Conservation (phyloP, 2,888 invertebrate genomes). For the Cosmopolites sordidus region DNA sequence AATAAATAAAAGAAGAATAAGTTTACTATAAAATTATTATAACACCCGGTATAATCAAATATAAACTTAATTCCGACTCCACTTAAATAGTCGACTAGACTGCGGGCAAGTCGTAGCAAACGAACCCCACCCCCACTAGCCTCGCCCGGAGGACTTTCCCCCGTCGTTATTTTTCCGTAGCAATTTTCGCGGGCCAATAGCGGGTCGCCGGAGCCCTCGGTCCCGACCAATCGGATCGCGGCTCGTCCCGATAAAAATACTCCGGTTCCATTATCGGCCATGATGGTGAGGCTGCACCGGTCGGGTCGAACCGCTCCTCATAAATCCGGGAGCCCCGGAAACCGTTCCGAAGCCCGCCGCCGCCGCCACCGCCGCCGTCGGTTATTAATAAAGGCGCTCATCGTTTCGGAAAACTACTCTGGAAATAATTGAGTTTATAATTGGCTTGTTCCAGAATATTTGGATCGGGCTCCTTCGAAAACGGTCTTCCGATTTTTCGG, state of each 20-base stretch:
- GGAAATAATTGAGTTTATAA: slow-evolving; percentile 29
- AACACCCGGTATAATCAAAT: too few relatives aligned
- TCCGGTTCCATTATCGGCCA: slow-evolving; percentile 51
- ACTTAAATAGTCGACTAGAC: too few relatives aligned
- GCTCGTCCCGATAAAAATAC: slow-evolving; percentile 49
- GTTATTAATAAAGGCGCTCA: slow-evolving; percentile 44
- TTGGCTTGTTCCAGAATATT: slow-evolving; percentile 23
- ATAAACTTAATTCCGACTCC: too few relatives aligned
- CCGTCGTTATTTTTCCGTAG: slow-evolving; percentile 40
- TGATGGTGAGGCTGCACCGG: slow-evolving; percentile 46
- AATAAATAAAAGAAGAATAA: too few relatives aligned
- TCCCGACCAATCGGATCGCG: slow-evolving; percentile 47
- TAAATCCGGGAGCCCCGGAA: slow-evolving; percentile 3
- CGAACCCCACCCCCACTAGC: slow-evolving; percentile 1
- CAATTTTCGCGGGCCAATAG: slow-evolving; percentile 57
- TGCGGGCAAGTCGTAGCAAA: slow-evolving; percentile 15
- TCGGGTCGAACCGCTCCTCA: slow-evolving; percentile 39
- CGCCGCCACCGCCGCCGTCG: slow-evolving; percentile 27
- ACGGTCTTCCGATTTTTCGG: too few relatives aligned
- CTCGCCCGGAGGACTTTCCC: not conserved
- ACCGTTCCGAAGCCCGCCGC: slow-evolving; percentile 4
- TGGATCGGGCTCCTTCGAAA: too few relatives aligned
- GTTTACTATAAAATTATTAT: too few relatives aligned
- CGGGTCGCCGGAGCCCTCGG: slow-evolving; percentile 42
- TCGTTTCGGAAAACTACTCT: slow-evolving; percentile 25